These are phyloP conservation scores for Cephalotes varians DNA, from an alignment of 2,888 invertebrate genomes.

Conservation along the genomic window DNA sequence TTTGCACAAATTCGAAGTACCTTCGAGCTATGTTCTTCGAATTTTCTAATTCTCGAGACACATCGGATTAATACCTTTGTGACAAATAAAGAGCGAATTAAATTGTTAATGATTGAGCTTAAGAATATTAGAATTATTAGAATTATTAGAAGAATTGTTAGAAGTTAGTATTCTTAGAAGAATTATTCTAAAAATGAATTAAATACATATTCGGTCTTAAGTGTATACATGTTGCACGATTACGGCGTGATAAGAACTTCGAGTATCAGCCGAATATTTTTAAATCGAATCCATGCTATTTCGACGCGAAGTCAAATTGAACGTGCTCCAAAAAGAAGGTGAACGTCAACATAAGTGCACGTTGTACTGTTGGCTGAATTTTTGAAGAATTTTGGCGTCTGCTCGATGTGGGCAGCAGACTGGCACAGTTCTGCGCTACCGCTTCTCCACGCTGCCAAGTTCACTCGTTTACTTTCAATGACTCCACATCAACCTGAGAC, in stretches of 20 bases:
- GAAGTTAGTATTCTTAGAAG: too few species aligned
- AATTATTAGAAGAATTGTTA: too few species aligned
- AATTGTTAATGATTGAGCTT: not conserved
- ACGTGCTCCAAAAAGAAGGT: conserved; percentile 72
- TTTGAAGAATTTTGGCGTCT: conserved; percentile 72
- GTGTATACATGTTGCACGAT: too few species aligned
- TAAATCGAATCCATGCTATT: conserved; percentile 59
- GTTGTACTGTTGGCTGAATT: conserved; percentile 73
- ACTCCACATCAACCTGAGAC: conserved; percentile 49
- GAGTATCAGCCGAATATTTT: conserved; percentile 59
- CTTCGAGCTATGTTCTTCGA: not conserved
- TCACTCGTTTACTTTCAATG: conserved; percentile 69
- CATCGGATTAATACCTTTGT: not conserved
- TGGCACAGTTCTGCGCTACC: conserved; percentile 68
- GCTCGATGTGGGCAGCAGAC: conserved; percentile 64
- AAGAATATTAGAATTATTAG: not conserved
- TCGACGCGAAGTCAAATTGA: conserved; percentile 67
- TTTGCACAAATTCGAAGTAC: not conserved
- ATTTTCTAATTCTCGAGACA: not conserved
- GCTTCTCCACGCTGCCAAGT: conserved; percentile 66
- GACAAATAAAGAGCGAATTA: not conserved
- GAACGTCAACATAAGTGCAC: conserved; percentile 70
- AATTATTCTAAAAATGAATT: not conserved
- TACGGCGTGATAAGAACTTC: conserved; percentile 15
- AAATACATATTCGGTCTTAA: not conserved